Evolutionary conservation across 2,888 invertebrate species (phyloP).

Genomic region (Linnaemya tessellans): DNA sequence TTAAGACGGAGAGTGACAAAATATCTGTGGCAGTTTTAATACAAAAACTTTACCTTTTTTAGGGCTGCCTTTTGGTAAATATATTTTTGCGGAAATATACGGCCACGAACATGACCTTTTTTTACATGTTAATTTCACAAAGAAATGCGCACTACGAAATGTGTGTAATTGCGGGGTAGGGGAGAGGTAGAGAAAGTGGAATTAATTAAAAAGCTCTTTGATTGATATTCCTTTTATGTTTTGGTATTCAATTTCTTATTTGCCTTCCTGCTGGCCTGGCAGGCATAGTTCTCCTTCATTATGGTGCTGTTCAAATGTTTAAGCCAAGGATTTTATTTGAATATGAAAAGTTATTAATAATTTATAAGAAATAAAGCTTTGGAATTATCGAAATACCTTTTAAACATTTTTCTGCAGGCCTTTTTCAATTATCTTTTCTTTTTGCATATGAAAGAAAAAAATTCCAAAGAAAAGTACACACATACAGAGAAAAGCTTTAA

Average conservation of each 20-base stretch:
- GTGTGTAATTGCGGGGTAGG: background rate
- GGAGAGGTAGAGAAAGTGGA: background rate
- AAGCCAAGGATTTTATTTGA: background rate
- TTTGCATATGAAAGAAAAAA: background rate
- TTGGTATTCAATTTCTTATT: background rate
- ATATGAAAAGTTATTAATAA: slow-evolving; percentile 24
- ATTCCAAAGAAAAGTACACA: background rate
- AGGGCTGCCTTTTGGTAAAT: background rate
- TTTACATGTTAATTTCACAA: background rate
- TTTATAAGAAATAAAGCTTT: slow-evolving; percentile 21
- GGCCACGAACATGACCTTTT: background rate
- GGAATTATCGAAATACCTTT: background rate
- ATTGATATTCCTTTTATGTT: slow-evolving; percentile 49
- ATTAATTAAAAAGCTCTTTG: slow-evolving; percentile 49
- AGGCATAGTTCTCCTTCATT: background rate
- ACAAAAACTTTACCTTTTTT: background rate
- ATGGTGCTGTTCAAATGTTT: background rate
- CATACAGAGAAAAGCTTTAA: too few species aligned
- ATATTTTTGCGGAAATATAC: background rate
- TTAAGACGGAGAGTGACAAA: background rate
- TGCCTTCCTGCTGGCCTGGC: background rate
- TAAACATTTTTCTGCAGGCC: background rate
- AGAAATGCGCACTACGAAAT: background rate
- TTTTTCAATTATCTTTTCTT: slow-evolving; percentile 7
- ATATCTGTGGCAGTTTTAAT: background rate